These are phyloP conservation scores for Hozukius guyotensis DNA, from an alignment of 2,797 vertebrate genomes.

Conservation along the genomic window DNA sequence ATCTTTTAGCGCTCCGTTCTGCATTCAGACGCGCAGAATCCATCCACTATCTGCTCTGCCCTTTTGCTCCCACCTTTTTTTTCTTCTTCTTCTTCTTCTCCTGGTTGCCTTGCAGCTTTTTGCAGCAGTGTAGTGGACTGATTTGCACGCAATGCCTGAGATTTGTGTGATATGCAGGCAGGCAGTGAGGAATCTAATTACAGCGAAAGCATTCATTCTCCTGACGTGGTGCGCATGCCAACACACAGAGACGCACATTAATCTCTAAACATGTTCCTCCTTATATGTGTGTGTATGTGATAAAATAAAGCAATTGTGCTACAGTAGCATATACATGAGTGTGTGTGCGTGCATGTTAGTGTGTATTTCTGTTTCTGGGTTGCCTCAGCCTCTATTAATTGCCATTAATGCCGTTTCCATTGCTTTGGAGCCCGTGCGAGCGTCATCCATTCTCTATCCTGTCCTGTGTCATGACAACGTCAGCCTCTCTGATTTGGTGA, in stretches of 20 bases:
- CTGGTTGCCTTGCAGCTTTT: background rate
- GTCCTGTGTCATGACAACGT: constrained; percentile 38
- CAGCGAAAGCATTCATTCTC: constrained; percentile 8
- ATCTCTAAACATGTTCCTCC: background rate
- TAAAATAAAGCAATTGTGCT: background rate
- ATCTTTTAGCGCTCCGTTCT: constrained; percentile 21
- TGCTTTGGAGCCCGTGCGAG: constrained; percentile 2
- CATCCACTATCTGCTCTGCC: constrained; percentile 9
- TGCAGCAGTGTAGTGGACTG: background rate
- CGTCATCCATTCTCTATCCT: constrained; percentile 12
- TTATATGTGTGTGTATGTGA: background rate
- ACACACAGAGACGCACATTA: background rate
- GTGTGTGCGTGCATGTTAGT: background rate
- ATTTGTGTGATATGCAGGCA: constrained; percentile 22
- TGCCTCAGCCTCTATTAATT: background rate
- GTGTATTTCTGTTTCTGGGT: constrained; percentile 3
- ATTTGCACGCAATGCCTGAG: constrained; percentile 27
- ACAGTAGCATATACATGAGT: background rate
- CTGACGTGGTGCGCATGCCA: constrained; percentile 9
- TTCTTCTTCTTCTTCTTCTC: background rate
- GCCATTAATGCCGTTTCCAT: constrained; percentile 22
- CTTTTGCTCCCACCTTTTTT: constrained; percentile 9
- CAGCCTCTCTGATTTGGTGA: constrained; percentile 57
- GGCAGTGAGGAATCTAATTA: constrained; percentile 36
- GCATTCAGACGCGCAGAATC: background rate